Percentiles rank a stretch among this genome's conserved stretches.
These are phyloP conservation scores for Phenganax subtilis DNA, from an alignment of 92 coral and sea anemone genomes.

Conservation along the genomic window DNA sequence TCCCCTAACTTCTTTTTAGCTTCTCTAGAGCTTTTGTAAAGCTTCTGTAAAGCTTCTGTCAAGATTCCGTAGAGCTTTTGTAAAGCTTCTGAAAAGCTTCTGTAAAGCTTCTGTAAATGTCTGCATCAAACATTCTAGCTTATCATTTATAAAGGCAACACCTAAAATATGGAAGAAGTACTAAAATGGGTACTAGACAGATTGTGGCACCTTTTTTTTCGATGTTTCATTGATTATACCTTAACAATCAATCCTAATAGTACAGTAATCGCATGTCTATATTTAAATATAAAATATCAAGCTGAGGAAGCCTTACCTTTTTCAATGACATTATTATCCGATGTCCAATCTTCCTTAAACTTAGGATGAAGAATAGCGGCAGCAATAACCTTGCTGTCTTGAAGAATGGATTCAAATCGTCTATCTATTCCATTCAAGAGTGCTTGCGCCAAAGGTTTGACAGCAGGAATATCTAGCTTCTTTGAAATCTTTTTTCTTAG, in stretches of 20 bases:
- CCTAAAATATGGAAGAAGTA: slow-evolving; percentile 4
- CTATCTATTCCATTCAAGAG: slow-evolving; percentile 1
- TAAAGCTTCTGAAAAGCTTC: too few species aligned
- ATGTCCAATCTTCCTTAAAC: not conserved
- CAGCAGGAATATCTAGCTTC: not conserved
- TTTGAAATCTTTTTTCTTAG: not conserved
- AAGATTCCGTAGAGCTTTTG: too few species aligned
- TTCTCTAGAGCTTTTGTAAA: too few species aligned
- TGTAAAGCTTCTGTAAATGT: too few species aligned
- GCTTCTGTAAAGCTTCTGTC: too few species aligned
- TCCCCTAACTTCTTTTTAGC: too few species aligned
- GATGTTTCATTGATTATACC: too few species aligned
- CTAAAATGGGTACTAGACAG: not conserved
- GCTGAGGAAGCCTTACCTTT: too few species aligned
- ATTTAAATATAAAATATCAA: too few species aligned
- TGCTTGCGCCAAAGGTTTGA: not conserved
- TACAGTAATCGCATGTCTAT: too few species aligned
- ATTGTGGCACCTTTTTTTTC: too few species aligned
- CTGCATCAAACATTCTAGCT: slow-evolving; percentile 13
- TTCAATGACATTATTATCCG: not conserved
- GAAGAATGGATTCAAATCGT: not conserved
- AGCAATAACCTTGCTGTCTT: not conserved
- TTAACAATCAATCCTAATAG: too few species aligned
- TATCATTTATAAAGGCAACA: slow-evolving; percentile 25
- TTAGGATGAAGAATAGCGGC: not conserved